Percentiles rank a stretch among this genome's conserved stretches.
Evolutionary conservation across 30 jellyfish, hydroid and myxozoan species (phyloP).

Genomic region (Rhopilema esculentum): DNA sequence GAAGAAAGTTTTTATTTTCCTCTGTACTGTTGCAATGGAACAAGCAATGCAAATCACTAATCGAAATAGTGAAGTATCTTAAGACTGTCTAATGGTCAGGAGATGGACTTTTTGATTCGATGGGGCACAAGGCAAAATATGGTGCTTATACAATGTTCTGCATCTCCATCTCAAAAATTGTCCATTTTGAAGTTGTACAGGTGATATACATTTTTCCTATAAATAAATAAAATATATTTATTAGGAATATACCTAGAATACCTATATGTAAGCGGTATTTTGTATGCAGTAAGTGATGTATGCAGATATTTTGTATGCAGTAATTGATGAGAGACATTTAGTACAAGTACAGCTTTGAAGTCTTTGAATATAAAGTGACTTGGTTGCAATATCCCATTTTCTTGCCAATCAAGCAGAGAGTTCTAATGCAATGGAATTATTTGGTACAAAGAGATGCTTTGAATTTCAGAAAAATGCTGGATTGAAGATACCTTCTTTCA

Average conservation of each 20-base stretch:
- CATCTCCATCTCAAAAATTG: conserved; percentile 15
- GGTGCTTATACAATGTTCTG: conserved; percentile 24
- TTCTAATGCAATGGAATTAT: too few relatives aligned
- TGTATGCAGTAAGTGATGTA: not conserved
- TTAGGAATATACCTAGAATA: too few relatives aligned
- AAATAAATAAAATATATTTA: too few relatives aligned
- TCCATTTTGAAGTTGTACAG: conserved; percentile 5
- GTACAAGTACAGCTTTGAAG: conserved; percentile 2
- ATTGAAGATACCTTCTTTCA: conserved; percentile 2
- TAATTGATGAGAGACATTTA: too few relatives aligned
- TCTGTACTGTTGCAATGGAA: conserved; percentile 23
- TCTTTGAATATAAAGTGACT: not conserved
- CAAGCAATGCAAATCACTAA: not conserved
- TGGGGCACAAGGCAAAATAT: conserved; percentile 42
- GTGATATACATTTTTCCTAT: not conserved
- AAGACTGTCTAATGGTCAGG: conserved; percentile 32
- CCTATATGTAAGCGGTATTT: not conserved
- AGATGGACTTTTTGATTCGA: conserved; percentile 51
- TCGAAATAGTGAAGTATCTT: not conserved
- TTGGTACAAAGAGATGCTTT: too few relatives aligned
- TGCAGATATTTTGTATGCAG: not conserved
- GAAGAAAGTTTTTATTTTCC: conserved; percentile 14
- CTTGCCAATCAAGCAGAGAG: not conserved
- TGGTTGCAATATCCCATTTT: not conserved
- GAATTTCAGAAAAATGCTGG: not conserved